Conservation (phyloP, 1,140 invertebrate species). For the Solenopsis fugax region DNA sequence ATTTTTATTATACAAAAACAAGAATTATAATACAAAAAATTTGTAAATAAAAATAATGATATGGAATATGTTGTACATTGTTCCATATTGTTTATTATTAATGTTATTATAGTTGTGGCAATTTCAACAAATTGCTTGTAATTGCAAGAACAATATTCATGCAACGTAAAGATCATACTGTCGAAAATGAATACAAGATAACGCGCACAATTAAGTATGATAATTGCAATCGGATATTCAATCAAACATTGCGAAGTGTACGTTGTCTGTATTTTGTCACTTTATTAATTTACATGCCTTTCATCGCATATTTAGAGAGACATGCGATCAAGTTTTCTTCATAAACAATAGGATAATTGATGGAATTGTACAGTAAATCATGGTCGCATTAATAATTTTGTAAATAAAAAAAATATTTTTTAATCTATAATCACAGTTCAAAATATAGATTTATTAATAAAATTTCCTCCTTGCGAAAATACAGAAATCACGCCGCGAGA, state of each 20-base stretch:
- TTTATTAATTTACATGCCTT: conserved; percentile 38
- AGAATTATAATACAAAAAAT: not conserved
- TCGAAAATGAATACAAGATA: not conserved
- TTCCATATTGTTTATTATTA: not conserved
- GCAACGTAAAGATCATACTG: not conserved
- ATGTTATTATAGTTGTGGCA: not conserved
- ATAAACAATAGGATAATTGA: not conserved
- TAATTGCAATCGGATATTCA: conserved; percentile 21
- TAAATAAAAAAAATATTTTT: not conserved
- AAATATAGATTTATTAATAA: not conserved
- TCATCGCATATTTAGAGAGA: conserved; percentile 33
- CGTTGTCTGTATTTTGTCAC: conserved; percentile 28
- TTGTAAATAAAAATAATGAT: not conserved
- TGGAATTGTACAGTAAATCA: not conserved
- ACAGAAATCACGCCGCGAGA: not conserved
- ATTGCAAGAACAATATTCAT: not conserved
- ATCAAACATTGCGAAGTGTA: not conserved
- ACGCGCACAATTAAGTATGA: conserved; percentile 27
- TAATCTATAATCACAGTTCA: not conserved
- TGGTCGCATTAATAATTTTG: no score
- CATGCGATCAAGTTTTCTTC: conserved; percentile 43
- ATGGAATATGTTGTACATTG: not conserved
- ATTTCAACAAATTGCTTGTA: not conserved
- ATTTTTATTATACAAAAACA: not conserved
- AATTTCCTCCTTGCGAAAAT: not conserved